These are phyloP conservation scores for Phoenicopterus ruber DNA, from an alignment of 2,113 vertebrate species.

Conservation along the genomic window DNA sequence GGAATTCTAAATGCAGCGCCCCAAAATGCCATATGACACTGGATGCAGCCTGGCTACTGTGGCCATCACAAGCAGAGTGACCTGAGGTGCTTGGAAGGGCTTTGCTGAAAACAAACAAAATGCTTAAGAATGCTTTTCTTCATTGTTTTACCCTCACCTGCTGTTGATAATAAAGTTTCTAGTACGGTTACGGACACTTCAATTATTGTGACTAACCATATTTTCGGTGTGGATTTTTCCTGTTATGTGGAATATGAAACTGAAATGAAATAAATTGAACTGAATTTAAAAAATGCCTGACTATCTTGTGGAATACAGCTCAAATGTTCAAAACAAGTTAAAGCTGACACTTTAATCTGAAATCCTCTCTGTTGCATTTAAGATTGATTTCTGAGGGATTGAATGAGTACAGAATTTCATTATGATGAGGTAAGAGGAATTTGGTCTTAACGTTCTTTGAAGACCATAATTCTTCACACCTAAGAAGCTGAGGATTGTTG, in stretches of 20 bases:
- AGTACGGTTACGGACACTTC: neutral
- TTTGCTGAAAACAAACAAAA: neutral
- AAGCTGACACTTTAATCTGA: neutral
- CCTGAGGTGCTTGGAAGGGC: neutral
- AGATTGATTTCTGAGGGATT: neutral
- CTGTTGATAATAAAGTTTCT: neutral
- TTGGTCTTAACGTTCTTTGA: neutral
- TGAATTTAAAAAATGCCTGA: neutral
- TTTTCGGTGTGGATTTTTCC: neutral
- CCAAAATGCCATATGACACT: neutral
- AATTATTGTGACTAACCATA: neutral
- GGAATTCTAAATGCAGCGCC: neutral
- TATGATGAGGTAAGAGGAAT: neutral
- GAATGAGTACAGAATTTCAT: neutral
- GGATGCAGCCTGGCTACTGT: neutral
- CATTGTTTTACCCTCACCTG: neutral
- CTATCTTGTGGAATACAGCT: neutral
- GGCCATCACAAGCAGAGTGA: neutral
- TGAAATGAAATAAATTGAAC: neutral
- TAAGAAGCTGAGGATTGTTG: neutral
- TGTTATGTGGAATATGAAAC: neutral
- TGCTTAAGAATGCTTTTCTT: neutral
- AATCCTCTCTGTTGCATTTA: neutral
- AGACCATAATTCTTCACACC: neutral
- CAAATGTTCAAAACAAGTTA: neutral